Evolutionary conservation across 2,797 vertebrate genomes (phyloP).

Genomic region (Rhinoraja longicauda): DNA sequence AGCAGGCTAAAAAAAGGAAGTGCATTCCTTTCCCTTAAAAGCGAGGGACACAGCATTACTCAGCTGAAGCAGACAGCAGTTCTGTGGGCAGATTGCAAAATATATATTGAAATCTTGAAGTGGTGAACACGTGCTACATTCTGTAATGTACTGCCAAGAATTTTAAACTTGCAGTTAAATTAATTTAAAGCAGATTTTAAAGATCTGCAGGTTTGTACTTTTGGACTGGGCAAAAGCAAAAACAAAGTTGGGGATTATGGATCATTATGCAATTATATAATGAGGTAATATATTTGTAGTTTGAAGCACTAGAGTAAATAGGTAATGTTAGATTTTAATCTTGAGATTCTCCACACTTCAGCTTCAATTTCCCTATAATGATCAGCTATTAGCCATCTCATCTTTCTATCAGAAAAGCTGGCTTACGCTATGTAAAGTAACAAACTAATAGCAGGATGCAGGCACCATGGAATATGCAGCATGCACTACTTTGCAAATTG

Average conservation of each 20-base stretch:
- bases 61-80: neutral
- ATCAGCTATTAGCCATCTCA: neutral
- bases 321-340: neutral
- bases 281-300: neutral
- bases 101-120: neutral
- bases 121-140: neutral
- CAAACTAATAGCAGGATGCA: neutral
- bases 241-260: neutral
- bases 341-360: neutral
- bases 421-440: neutral
- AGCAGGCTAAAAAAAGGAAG: constrained; percentile 26
- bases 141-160: neutral
- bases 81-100: neutral
- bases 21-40: constrained; percentile 25
- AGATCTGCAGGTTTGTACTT: neutral
- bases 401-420: neutral
- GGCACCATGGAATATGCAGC: neutral
- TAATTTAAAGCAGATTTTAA: neutral
- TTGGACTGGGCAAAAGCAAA: neutral
- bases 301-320: neutral
- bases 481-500: neutral
- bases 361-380: neutral
- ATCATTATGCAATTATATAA: too few relatives aligned
- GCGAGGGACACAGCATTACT: neutral
- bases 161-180: neutral